These are phyloP conservation scores for Malurus melanocephalus DNA, from an alignment of 2,113 vertebrate species.

Conservation along the genomic window DNA sequence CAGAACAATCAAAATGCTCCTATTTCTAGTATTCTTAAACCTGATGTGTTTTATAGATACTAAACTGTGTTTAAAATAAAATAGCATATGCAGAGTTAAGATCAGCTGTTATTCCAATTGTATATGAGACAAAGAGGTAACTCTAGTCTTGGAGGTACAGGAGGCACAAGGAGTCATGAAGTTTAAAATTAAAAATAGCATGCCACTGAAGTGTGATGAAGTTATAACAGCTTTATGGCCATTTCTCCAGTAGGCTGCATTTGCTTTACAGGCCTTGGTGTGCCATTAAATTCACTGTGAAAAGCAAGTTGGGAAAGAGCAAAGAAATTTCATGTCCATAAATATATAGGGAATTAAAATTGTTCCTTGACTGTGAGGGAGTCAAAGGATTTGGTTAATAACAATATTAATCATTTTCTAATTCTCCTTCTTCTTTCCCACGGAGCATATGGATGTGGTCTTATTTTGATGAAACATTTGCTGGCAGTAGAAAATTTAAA, in stretches of 20 bases:
- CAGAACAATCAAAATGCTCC: background rate
- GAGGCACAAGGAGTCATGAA: background rate
- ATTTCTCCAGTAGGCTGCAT: background rate
- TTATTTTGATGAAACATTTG: slow-evolving; percentile 16
- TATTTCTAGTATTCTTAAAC: background rate
- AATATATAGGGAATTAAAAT: slow-evolving; percentile 1
- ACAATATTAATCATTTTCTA: slow-evolving; percentile 25
- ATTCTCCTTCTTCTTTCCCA: background rate
- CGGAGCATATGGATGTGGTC: background rate
- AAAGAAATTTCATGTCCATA: slow-evolving; percentile 3
- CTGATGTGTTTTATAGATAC: background rate
- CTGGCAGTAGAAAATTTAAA: background rate
- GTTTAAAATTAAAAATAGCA: slow-evolving; percentile 24
- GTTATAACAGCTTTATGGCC: slow-evolving; percentile 3
- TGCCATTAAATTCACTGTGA: slow-evolving; percentile 7
- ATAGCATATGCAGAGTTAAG: background rate
- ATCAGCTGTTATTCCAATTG: background rate
- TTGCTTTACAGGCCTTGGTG: background rate
- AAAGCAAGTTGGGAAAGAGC: background rate
- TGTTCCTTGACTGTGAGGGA: background rate
- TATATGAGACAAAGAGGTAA: background rate
- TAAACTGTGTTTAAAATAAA: slow-evolving; percentile 30
- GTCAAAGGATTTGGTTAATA: slow-evolving; percentile 15
- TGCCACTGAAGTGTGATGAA: background rate
- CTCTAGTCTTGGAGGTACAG: background rate